Evolutionary conservation across 64 coral and sea anemone species (phyloP).

Genomic region (Platygyra sinensis): DNA sequence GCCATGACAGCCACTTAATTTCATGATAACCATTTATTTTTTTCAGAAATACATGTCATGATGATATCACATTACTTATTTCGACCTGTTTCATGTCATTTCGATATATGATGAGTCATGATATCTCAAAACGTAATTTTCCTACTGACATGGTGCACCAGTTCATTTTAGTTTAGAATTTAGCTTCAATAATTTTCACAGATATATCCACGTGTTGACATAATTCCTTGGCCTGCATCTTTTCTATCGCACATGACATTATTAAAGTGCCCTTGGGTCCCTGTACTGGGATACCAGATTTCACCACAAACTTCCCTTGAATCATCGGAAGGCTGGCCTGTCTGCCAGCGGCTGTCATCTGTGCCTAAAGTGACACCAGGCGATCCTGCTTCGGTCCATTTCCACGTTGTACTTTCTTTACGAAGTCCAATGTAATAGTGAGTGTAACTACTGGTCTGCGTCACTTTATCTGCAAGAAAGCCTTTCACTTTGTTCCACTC

Average conservation of each 20-base stretch:
- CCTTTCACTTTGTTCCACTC: neutral
- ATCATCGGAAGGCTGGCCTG: neutral
- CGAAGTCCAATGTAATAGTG: too few species aligned
- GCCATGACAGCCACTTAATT: too few species aligned
- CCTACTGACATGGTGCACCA: too few species aligned
- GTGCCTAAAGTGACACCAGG: neutral
- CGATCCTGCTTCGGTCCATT: constrained; percentile 4
- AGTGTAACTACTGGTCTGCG: too few species aligned
- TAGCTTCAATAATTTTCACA: neutral
- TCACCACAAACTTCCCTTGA: neutral
- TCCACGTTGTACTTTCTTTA: neutral
- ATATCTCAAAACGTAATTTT: too few species aligned
- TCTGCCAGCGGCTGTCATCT: constrained; percentile 12
- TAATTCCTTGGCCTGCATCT: neutral
- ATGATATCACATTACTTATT: too few species aligned
- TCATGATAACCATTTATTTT: too few species aligned
- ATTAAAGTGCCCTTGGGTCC: neutral
- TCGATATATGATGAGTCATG: too few species aligned
- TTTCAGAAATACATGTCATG: too few species aligned
- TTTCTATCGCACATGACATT: neutral
- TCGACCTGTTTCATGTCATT: too few species aligned
- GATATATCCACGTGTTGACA: neutral
- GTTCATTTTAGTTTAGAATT: too few species aligned
- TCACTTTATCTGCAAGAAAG: neutral
- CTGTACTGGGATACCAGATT: neutral